Evolutionary conservation across 2,888 invertebrate genomes (phyloP), one percentile per base, ranked within the genome.

Genomic region (Monopis laevigella): DNA sequence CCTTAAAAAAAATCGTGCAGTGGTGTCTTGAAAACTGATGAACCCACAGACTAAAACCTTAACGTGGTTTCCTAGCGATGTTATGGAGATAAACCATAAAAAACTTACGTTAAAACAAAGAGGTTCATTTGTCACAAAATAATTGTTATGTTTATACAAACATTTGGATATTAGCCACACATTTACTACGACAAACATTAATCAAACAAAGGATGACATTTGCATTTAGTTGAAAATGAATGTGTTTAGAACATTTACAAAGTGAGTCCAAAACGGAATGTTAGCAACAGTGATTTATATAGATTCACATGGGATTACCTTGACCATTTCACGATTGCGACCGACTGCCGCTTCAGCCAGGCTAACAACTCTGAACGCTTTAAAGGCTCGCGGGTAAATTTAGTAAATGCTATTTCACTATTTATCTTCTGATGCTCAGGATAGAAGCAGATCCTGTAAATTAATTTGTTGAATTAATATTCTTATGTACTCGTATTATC

Each of bases 321-420:
- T 80, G 74, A 80, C 80, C 80, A 78, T 78, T 77, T 77, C 78
- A 78, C 71, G 71, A 53, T 67, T 65, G 65, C 62, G 66, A 59
- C 59, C 52, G 64, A 58, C 66, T 57, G 61, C 64, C 54, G 56
- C 39, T 17, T 19, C 26, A 34, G 34, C 34, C 16, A 29, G 7
- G 29, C 24, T 24, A 29, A 29, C 29, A 29, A 29, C n/a, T n/a
- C n/a, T n/a, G n/a, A n/a, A n/a, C n/a, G n/a, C n/a, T 29, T 34
- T n/a, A 34, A 34, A 14, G 17, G 34, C 4, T 14, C 60, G 59
- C 65, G 56, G 49, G 53, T 54, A 58, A 48, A 51, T 51, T 61
- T 60, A 64, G 54, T 13, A 39, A 39, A 36, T 27, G 13, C 16
- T 26, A n/a, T 56, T 65, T 60, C 65, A 62, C 57, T 58, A 61